Percentiles rank a stretch among this genome's conserved stretches.
Conservation (phyloP, 1,140 invertebrate species). For the Coelopa frigida region DNA sequence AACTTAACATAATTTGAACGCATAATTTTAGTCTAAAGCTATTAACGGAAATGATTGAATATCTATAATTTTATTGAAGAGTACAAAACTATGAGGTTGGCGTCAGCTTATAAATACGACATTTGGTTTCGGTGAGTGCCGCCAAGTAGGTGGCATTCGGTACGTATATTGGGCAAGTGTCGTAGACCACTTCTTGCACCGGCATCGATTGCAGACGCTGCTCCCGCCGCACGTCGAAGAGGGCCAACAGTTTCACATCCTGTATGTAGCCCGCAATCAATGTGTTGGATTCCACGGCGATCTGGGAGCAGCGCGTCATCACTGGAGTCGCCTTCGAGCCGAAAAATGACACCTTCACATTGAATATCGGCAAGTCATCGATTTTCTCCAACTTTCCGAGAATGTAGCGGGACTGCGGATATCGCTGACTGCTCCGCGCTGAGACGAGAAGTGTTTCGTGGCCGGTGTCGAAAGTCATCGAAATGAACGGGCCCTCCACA, state of each 20-base stretch:
- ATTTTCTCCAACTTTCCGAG: constrained; percentile 50
- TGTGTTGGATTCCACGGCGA: constrained; percentile 50
- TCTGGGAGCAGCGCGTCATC: constrained; percentile 54
- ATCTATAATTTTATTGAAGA: no score
- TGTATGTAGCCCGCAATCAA: constrained; percentile 63
- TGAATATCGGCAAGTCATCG: constrained; percentile 38
- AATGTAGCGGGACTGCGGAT: constrained; percentile 54
- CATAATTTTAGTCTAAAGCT: not conserved
- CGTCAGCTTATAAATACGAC: constrained; percentile 54
- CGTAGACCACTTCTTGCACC: constrained; percentile 55
- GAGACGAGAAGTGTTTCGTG: constrained; percentile 59
- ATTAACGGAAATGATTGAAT: not conserved
- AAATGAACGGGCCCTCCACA: constrained; percentile 67
- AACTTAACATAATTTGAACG: not conserved
- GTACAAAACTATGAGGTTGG: no score
- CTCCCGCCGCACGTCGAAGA: constrained; percentile 61
- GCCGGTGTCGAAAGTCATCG: constrained; percentile 58
- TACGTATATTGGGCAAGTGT: constrained; percentile 53
- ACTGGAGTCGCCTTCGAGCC: constrained; percentile 57
- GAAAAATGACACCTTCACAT: constrained; percentile 53
- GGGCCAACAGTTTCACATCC: constrained; percentile 50
- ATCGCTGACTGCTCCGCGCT: constrained; percentile 50
- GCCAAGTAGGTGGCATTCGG: constrained; percentile 50
- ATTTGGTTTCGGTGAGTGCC: constrained; percentile 56
- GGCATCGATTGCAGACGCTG: constrained; percentile 52